phyloP scores from a whole-genome alignment of 2,888 invertebrate genomes.

The Rhaphigaster nebulosa region DNA sequence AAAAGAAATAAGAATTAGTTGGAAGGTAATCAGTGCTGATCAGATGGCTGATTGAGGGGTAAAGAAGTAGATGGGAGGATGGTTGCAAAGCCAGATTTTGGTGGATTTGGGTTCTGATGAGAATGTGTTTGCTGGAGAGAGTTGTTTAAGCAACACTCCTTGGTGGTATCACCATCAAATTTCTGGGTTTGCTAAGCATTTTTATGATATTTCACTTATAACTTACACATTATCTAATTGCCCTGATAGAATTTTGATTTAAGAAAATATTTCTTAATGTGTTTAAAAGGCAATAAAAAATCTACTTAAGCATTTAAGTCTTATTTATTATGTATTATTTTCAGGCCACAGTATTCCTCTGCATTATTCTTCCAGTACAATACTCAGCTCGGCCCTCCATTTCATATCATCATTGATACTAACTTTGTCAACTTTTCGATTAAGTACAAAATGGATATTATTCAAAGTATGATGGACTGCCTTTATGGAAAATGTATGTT shows the following conservation, averaged over 20 bases:
- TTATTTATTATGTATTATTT: slow-evolving; percentile 62
- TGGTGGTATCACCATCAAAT: too few species aligned
- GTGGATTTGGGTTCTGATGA: too few species aligned
- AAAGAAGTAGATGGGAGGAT: too few species aligned
- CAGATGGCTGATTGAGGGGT: too few species aligned
- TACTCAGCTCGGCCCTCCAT: slow-evolving; percentile 97
- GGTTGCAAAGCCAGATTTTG: too few species aligned
- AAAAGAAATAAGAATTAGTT: too few species aligned
- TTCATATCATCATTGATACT: slow-evolving; percentile 95
- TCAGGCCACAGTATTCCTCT: slow-evolving; percentile 84
- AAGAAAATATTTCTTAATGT: neutral
- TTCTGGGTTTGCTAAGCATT: too few species aligned
- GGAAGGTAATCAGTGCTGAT: too few species aligned
- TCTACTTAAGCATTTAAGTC: neutral
- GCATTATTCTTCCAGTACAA: slow-evolving; percentile 98
- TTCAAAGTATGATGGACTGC: slow-evolving; percentile 99
- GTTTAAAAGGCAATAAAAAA: neutral
- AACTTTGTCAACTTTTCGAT: slow-evolving; percentile 99
- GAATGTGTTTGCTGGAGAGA: too few species aligned
- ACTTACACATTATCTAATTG: too few species aligned
- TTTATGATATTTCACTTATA: too few species aligned
- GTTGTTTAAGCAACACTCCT: too few species aligned
- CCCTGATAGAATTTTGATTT: neutral
- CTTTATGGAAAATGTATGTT: slow-evolving; percentile 90
- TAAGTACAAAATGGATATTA: slow-evolving; percentile 96